Evolutionary conservation across 2,888 invertebrate species (phyloP).

Genomic region (Drosophila paucipuncta): DNA sequence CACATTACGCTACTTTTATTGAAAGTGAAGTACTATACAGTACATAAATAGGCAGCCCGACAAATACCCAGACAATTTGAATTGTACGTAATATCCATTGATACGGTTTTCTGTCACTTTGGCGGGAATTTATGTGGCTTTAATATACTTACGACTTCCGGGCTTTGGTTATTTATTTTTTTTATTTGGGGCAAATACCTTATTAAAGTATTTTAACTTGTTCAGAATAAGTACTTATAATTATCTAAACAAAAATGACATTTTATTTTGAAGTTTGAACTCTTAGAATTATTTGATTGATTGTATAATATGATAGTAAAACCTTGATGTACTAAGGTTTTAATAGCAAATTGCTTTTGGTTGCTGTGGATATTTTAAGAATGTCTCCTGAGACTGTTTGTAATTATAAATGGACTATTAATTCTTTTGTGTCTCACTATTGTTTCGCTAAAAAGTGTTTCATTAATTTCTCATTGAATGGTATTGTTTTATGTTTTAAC

Average conservation of each 20-base stretch:
- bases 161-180: conserved; percentile 1
- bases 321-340: too few relatives aligned
- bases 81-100: conserved; percentile 32
- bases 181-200: conserved; percentile 5
- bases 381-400: not conserved
- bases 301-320: not conserved
- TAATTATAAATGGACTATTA: not conserved
- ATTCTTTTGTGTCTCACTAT: not conserved
- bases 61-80: conserved; percentile 39
- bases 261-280: not conserved
- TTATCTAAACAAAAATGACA: not conserved
- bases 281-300: not conserved
- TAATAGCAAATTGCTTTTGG: not conserved
- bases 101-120: conserved; percentile 31
- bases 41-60: conserved; percentile 27
- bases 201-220: conserved; percentile 4
- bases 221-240: not conserved
- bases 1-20: conserved; percentile 53
- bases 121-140: conserved; percentile 30
- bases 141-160: conserved; percentile 28
- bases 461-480: not conserved
- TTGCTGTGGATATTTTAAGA: not conserved
- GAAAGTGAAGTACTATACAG: conserved; percentile 38
- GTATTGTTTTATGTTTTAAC: conserved; percentile 23
- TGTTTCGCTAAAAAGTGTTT: not conserved